These are phyloP conservation scores for Odontomachus brunneus DNA, from an alignment of 1,140 invertebrate species.

Conservation along the genomic window DNA sequence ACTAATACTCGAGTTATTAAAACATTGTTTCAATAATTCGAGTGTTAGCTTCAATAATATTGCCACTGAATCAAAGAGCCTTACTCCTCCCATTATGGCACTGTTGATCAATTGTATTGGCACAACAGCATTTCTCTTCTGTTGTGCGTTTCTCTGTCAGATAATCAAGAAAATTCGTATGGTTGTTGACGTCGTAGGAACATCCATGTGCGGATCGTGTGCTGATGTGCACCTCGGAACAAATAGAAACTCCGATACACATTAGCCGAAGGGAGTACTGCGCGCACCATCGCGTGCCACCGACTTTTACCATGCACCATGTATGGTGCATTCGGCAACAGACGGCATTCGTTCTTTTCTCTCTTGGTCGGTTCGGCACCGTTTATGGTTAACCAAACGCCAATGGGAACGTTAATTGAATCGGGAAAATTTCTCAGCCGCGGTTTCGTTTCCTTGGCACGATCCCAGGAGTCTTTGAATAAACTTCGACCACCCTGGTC, in stretches of 20 bases:
- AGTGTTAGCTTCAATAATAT: too few species aligned
- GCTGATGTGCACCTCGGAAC: not conserved
- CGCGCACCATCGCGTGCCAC: slow-evolving; percentile 25
- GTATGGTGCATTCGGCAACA: slow-evolving; percentile 22
- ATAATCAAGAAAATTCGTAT: too few species aligned
- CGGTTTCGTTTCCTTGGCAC: slow-evolving; percentile 26
- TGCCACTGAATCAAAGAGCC: too few species aligned
- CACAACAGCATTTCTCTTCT: too few species aligned
- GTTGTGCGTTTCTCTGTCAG: too few species aligned
- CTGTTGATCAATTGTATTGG: too few species aligned
- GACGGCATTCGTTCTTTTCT: slow-evolving; percentile 1
- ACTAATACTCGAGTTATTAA: too few species aligned
- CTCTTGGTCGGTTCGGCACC: slow-evolving; percentile 6
- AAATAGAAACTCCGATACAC: slow-evolving; percentile 57
- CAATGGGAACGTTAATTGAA: slow-evolving; percentile 36
- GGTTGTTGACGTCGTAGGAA: not conserved
- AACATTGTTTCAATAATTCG: too few species aligned
- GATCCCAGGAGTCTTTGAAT: not conserved
- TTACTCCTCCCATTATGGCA: too few species aligned
- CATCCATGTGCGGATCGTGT: not conserved
- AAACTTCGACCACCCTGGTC: too few species aligned
- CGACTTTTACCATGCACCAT: slow-evolving; percentile 48
- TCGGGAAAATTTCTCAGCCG: slow-evolving; percentile 28
- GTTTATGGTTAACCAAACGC: slow-evolving; percentile 38
- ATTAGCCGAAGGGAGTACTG: slow-evolving; percentile 26